Percentiles rank a stretch among this genome's conserved stretches.
Evolutionary conservation across 1,140 invertebrate species (phyloP).

Genomic region (Vanessa atalanta): DNA sequence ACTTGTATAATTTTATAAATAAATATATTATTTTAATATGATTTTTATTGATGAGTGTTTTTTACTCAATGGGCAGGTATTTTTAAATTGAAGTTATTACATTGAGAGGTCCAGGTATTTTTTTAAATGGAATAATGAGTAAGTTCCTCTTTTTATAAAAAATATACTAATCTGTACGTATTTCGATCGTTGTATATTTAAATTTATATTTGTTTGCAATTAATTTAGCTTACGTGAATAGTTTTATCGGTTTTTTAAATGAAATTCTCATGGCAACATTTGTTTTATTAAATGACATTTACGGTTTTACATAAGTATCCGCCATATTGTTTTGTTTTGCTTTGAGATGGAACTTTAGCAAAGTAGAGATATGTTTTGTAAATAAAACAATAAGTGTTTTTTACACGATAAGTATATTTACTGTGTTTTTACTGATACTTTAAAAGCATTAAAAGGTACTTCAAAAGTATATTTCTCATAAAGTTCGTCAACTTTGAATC

Average conservation of each 20-base stretch:
- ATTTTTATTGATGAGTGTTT: background rate
- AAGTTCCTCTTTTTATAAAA: too few species aligned
- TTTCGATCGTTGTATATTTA: background rate
- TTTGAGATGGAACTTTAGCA: conserved; percentile 52
- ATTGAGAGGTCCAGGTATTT: too few species aligned
- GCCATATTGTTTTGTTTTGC: conserved; percentile 48
- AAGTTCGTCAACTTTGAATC: background rate
- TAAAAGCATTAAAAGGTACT: background rate
- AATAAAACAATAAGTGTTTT: conserved; percentile 16
- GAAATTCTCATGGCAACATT: background rate
- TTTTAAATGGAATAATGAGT: too few species aligned
- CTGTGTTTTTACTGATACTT: background rate
- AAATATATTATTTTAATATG: background rate
- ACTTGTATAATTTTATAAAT: background rate
- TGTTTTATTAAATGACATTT: background rate
- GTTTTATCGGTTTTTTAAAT: conserved; percentile 1
- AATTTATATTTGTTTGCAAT: background rate
- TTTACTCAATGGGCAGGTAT: too few species aligned
- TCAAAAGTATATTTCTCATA: background rate
- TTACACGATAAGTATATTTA: conserved; percentile 4
- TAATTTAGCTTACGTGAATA: background rate
- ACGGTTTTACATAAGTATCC: conserved; percentile 6
- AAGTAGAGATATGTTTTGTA: conserved; percentile 37
- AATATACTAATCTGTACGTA: too few species aligned
- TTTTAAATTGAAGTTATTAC: background rate